These are phyloP conservation scores for Rotaria socialis DNA, from an alignment of 2,888 invertebrate species.

Conservation along the genomic window DNA sequence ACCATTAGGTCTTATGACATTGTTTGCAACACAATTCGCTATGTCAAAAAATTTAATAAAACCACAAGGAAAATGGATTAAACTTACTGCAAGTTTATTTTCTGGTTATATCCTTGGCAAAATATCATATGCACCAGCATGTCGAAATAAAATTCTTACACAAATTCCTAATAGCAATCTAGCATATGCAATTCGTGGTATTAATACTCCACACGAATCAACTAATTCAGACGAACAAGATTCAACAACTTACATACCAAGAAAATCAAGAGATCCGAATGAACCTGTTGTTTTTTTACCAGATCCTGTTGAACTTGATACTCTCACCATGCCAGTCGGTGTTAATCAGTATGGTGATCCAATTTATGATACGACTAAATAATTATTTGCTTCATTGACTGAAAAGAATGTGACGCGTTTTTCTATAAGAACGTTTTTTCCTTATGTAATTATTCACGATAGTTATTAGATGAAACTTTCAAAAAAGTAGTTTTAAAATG, in stretches of 20 bases:
- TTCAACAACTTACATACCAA: background rate
- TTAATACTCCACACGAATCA: background rate
- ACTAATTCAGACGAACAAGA: background rate
- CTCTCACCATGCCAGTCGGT: background rate
- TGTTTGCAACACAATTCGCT: slow-evolving; percentile 18
- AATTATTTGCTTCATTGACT: background rate
- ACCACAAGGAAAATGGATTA: background rate
- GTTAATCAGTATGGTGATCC: slow-evolving; percentile 33
- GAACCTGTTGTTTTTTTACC: background rate
- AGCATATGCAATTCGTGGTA: background rate
- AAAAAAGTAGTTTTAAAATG: background rate
- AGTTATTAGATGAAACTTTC: background rate
- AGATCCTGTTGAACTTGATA: slow-evolving; percentile 10
- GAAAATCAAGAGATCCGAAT: background rate
- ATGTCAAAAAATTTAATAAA: background rate
- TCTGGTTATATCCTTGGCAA: background rate
- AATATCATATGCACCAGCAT: slow-evolving; percentile 24
- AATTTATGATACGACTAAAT: background rate
- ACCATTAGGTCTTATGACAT: background rate
- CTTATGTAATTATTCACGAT: background rate
- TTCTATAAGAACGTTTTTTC: background rate
- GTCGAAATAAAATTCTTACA: slow-evolving; percentile 3
- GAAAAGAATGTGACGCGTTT: background rate
- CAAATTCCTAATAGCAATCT: background rate
- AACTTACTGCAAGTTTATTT: slow-evolving; percentile 4